These are phyloP conservation scores for Cheilosia variabilis DNA, from an alignment of 2,888 invertebrate genomes.

Conservation along the genomic window DNA sequence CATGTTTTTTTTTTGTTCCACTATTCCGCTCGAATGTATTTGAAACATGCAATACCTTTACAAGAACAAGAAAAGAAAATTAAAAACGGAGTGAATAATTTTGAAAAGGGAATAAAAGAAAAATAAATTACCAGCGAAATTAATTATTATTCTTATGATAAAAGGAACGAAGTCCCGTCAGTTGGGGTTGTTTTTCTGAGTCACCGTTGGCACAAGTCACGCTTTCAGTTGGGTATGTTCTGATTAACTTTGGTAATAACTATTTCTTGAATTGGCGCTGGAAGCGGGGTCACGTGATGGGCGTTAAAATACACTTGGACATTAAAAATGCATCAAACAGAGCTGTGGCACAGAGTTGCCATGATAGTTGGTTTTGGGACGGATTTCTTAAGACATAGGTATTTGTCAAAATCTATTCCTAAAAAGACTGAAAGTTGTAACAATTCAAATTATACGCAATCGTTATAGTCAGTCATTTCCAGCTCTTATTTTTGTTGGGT, in stretches of 20 bases:
- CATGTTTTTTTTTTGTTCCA: conserved; percentile 26
- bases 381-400: not conserved
- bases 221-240: not conserved
- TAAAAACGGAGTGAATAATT: conserved; percentile 15
- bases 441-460: no score
- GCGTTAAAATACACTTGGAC: not conserved
- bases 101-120: conserved; percentile 9
- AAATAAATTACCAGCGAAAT: conserved; percentile 9
- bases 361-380: not conserved
- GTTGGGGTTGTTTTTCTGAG: not conserved
- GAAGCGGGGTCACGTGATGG: not conserved
- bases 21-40: conserved; percentile 42
- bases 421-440: no score
- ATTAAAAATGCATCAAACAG: not conserved
- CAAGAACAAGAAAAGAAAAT: not conserved
- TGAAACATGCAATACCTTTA: conserved; percentile 35
- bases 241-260: not conserved
- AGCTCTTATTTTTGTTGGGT: no score
- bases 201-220: conserved; percentile 14
- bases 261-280: not conserved
- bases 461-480: no score
- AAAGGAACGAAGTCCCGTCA: not conserved
- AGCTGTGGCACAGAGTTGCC: not conserved
- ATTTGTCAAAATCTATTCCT: no score
- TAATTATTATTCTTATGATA: conserved; percentile 23